phyloP scores from a whole-genome alignment of 2,888 invertebrate genomes.

The Linnaemya vulpina region DNA sequence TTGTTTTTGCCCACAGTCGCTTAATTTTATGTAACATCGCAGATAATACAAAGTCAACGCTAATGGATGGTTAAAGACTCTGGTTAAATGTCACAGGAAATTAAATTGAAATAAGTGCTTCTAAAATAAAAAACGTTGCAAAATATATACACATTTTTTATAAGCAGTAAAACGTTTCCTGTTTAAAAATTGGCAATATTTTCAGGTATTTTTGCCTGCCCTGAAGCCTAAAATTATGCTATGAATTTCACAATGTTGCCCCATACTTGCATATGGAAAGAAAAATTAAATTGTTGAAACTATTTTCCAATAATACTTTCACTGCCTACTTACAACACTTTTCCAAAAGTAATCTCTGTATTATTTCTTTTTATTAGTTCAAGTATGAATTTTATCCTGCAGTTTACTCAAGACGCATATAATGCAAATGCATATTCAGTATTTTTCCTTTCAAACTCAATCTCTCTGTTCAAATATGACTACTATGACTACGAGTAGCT shows the following conservation, averaged over 20 bases:
- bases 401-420: conserved; percentile 43
- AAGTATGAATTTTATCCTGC: conserved; percentile 17
- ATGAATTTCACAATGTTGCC: background rate
- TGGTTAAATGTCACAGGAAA: conserved; percentile 45
- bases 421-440: conserved; percentile 8
- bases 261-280: background rate
- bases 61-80: conserved; percentile 10
- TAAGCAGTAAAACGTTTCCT: too few species aligned
- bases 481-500: background rate
- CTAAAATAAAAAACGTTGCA: background rate
- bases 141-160: too few species aligned
- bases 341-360: background rate
- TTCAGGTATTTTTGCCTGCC: too few species aligned
- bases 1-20: background rate
- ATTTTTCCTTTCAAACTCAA: conserved; percentile 32
- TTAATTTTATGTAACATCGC: background rate
- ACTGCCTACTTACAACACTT: background rate
- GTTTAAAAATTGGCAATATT: too few species aligned
- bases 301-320: background rate
- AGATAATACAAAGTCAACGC: background rate
- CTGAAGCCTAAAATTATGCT: conserved; percentile 17
- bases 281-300: background rate
- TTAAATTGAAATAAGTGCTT: conserved; percentile 31
- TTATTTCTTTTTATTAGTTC: conserved; percentile 1
- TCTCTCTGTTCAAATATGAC: background rate